Base-by-base conservation (phyloP, 1,140 invertebrate species). In the Drosophila grimshawi region DNA sequence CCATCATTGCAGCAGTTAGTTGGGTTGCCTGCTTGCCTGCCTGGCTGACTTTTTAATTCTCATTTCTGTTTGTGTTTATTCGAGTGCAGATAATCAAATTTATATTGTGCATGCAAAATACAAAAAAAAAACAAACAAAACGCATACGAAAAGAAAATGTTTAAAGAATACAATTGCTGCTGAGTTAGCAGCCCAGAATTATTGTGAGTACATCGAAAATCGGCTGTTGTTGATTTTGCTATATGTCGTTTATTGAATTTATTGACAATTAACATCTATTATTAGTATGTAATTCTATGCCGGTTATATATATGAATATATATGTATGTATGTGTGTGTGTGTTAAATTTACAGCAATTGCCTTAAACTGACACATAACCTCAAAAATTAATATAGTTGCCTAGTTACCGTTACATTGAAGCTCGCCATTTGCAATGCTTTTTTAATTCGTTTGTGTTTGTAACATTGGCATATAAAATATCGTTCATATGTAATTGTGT, bases 71-170 rank as follows among this genome's bases (percentile, higher is more conserved):
- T 80, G 77, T 71, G 74, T 76, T 81, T 82, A 72, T 72, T 72
- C 77, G 79, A 82, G 67, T 86, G 74, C 80, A 82, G 83, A 88
- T 88, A 88, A 88, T 88, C 80, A 83, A 83, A 80, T 71, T 88
- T 86, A 86, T 88, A 82, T 81, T 83, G 80, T 80, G 80, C 80
- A 79, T 77, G 80, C 56, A 60, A 78, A 81, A 71, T 29, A 65
- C 4, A 70, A 72, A 57, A 57, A 74, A 72, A 60, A 80, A 77
- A 41, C 10, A 43, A 62, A 27, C 7, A 62, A 8, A 52, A 19
- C 32, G 32, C 7, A 29, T 19, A 19, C 19, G 75, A 76, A 74
- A 70, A 74, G 63, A 81, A 81, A 61, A 83, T 86, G 80, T 60
- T 49, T 83, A 80, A 74, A 52, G 63, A 46, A 46, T 77, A 65